Percentiles rank a stretch among this genome's conserved stretches.
Conservation (phyloP, 2,797 vertebrate genomes). For the Synaphobranchus kaupii region DNA sequence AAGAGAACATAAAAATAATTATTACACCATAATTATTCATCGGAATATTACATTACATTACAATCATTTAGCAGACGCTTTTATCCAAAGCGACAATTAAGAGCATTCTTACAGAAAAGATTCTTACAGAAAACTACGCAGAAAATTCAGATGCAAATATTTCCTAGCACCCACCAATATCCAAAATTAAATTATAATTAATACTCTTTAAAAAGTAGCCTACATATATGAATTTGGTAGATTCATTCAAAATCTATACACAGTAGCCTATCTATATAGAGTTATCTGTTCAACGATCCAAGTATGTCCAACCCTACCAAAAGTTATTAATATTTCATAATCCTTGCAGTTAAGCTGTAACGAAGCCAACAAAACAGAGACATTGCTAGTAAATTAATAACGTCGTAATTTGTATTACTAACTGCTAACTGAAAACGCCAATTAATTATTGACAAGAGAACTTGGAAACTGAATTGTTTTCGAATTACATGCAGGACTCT, state of each 20-base stretch:
- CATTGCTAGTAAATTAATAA: constrained; percentile 17
- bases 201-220: neutral
- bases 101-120: too few species aligned
- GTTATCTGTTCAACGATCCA: too few species aligned
- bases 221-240: neutral
- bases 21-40: too few species aligned
- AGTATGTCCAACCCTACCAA: constrained; percentile 25
- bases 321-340: constrained; percentile 33
- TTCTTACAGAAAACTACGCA: neutral
- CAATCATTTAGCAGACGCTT: too few species aligned
- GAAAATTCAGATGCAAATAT: neutral
- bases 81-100: too few species aligned
- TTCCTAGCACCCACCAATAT: neutral
- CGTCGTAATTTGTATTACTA: neutral
- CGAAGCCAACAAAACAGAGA: neutral
- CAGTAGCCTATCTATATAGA: too few species aligned
- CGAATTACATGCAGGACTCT: constrained; percentile 33
- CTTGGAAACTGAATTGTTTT: constrained; percentile 30
- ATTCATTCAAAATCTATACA: neutral
- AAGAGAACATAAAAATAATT: too few species aligned
- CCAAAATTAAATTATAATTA: neutral
- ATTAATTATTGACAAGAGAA: constrained; percentile 20
- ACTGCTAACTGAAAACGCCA: constrained; percentile 9
- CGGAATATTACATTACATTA: too few species aligned
- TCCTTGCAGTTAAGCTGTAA: constrained; percentile 15